phyloP scores from a whole-genome alignment of 1,140 invertebrate genomes.

The Olivierus martensii region DNA sequence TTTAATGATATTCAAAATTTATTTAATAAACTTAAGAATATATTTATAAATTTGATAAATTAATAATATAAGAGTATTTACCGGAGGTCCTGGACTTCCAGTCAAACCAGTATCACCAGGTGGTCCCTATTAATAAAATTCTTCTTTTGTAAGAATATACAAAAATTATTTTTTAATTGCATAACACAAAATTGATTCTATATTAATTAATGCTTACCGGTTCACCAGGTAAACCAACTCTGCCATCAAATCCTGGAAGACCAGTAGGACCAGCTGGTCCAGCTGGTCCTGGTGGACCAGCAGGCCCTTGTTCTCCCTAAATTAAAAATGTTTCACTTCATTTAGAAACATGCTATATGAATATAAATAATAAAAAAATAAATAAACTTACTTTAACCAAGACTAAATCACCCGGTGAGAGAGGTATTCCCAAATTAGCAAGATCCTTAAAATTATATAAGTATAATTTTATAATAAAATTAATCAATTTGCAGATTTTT shows the following conservation, averaged over 20 bases:
- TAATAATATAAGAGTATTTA: slow-evolving; percentile 12
- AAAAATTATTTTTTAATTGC: background rate
- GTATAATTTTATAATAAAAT: no score
- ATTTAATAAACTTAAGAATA: no score
- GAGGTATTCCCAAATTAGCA: slow-evolving; percentile 19
- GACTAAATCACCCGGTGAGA: slow-evolving; percentile 22
- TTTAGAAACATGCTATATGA: no score
- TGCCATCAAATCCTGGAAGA: slow-evolving; percentile 67
- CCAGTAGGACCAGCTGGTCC: slow-evolving; percentile 62
- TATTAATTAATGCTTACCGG: slow-evolving; percentile 11
- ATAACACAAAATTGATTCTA: background rate
- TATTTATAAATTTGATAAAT: no score
- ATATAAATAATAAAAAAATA: background rate
- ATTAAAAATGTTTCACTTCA: no score
- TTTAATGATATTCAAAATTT: no score
- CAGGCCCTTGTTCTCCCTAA: slow-evolving; percentile 75
- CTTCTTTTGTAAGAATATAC: no score
- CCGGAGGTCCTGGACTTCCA: slow-evolving; percentile 17
- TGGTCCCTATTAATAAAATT: slow-evolving; percentile 5
- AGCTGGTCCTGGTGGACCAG: slow-evolving; percentile 52
- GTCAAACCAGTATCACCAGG: slow-evolving; percentile 15
- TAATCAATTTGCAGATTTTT: no score
- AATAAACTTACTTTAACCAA: slow-evolving; percentile 22
- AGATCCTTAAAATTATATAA: slow-evolving; percentile 16
- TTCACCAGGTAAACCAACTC: slow-evolving; percentile 28